Percentiles rank a stretch among this genome's conserved stretches.
Conservation (phyloP, 2,888 invertebrate species). For the Serripes groenlandicus region DNA sequence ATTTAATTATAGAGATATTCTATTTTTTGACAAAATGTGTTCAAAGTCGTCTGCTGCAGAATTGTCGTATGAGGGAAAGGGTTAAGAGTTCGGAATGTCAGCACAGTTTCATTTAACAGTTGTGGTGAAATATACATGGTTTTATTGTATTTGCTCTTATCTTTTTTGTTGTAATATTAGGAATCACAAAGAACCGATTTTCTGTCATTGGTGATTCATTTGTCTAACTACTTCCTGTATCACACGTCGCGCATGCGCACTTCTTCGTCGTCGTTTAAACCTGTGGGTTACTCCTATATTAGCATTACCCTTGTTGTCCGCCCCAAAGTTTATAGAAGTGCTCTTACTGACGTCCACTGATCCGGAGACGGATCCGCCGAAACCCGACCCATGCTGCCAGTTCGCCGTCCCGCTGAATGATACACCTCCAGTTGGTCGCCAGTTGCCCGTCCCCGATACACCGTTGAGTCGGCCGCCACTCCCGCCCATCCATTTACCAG, state of each 20-base stretch:
- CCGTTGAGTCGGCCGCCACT: neutral
- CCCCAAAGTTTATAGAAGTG: neutral
- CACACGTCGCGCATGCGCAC: slow-evolving; percentile 1
- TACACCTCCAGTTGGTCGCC: neutral
- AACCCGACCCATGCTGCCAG: neutral
- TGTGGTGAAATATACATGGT: no score
- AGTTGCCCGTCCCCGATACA: neutral
- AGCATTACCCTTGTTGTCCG: neutral
- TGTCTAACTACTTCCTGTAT: neutral
- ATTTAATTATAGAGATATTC: no score
- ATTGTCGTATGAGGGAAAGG: no score
- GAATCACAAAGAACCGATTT: no score
- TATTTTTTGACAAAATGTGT: no score
- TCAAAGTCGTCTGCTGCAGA: no score
- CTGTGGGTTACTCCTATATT: slow-evolving; percentile 1
- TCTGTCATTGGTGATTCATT: no score
- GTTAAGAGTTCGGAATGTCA: no score
- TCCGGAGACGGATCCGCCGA: neutral
- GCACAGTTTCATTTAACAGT: no score
- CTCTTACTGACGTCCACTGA: neutral
- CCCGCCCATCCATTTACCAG: neutral
- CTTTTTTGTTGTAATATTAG: no score
- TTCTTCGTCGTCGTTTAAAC: slow-evolving; percentile 5
- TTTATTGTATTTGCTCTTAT: no score
- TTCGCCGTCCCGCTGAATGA: slow-evolving; percentile 3